Evolutionary conservation across 2,797 vertebrate species (phyloP).

Genomic region (Gallinago solitaria): DNA sequence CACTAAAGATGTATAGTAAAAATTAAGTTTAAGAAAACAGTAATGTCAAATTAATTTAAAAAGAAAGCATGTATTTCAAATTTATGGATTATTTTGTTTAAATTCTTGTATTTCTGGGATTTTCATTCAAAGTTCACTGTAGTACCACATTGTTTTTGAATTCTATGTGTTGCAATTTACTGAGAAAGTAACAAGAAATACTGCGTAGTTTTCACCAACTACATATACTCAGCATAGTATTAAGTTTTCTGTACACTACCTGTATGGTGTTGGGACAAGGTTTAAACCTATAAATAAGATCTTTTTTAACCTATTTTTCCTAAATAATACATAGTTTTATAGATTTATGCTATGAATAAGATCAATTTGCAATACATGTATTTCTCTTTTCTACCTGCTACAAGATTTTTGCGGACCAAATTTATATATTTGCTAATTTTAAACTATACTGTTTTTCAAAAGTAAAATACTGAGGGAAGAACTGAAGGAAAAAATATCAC

Average conservation of each 20-base stretch:
- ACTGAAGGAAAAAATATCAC: conserved; percentile 37
- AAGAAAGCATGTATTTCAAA: conserved; percentile 61
- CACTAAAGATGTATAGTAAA: conserved; percentile 67
- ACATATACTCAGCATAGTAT: conserved; percentile 71
- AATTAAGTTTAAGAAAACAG: conserved; percentile 51
- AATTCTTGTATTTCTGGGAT: conserved; percentile 39
- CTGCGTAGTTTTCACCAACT: conserved; percentile 77
- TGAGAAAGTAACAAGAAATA: conserved; percentile 72
- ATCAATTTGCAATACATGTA: conserved; percentile 72
- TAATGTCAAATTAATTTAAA: conserved; percentile 71
- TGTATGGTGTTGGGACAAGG: conserved; percentile 74
- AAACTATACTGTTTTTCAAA: conserved; percentile 60
- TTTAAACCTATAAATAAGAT: conserved; percentile 86
- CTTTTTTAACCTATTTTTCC: conserved; percentile 86
- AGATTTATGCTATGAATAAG: conserved; percentile 59
- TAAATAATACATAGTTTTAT: conserved; percentile 83
- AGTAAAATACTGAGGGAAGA: conserved; percentile 23
- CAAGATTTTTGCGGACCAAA: conserved; percentile 80
- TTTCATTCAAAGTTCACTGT: conserved; percentile 53
- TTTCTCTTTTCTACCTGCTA: conserved; percentile 86
- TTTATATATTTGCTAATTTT: conserved; percentile 77
- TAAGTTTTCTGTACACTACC: conserved; percentile 82
- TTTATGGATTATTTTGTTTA: conserved; percentile 54
- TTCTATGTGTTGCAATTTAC: conserved; percentile 72
- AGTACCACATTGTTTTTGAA: conserved; percentile 72